Percentiles rank a stretch among this genome's conserved stretches.
These are phyloP conservation scores for Sebastes goodei DNA, from an alignment of 2,797 vertebrate genomes.

Conservation along the genomic window DNA sequence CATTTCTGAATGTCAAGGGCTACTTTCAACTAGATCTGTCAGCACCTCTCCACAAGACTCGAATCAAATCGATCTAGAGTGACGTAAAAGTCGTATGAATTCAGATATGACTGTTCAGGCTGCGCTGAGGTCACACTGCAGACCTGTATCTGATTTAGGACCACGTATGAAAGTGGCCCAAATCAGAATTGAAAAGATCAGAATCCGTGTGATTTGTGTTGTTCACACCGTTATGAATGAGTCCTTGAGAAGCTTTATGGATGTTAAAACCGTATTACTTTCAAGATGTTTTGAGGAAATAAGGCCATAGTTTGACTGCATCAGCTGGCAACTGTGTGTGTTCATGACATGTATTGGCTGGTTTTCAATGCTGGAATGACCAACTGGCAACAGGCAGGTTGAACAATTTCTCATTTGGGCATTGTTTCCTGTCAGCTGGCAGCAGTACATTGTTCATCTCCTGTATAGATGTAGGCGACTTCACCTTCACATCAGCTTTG, in stretches of 20 bases:
- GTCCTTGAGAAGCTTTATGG: background rate
- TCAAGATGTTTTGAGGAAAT: background rate
- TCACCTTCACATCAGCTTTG: slow-evolving; percentile 50
- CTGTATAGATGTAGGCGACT: slow-evolving; percentile 37
- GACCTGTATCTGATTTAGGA: too few relatives aligned
- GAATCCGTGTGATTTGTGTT: too few relatives aligned
- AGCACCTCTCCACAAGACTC: background rate
- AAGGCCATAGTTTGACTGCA: background rate
- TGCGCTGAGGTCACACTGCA: background rate
- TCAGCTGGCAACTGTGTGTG: background rate
- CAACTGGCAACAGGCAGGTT: background rate
- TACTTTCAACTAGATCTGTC: too few relatives aligned
- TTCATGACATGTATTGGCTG: background rate
- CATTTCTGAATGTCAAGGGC: too few relatives aligned
- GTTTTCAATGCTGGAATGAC: background rate
- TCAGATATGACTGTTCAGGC: background rate
- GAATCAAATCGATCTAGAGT: background rate
- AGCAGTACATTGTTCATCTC: slow-evolving; percentile 11
- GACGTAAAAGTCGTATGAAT: background rate
- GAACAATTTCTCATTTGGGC: background rate
- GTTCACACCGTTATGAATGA: too few relatives aligned
- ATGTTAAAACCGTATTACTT: background rate
- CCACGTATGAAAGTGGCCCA: too few relatives aligned
- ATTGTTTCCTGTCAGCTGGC: slow-evolving; percentile 18
- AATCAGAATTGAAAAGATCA: too few relatives aligned